Evolutionary conservation across 2,888 invertebrate species (phyloP).

Genomic region (Erebia aethiops): DNA sequence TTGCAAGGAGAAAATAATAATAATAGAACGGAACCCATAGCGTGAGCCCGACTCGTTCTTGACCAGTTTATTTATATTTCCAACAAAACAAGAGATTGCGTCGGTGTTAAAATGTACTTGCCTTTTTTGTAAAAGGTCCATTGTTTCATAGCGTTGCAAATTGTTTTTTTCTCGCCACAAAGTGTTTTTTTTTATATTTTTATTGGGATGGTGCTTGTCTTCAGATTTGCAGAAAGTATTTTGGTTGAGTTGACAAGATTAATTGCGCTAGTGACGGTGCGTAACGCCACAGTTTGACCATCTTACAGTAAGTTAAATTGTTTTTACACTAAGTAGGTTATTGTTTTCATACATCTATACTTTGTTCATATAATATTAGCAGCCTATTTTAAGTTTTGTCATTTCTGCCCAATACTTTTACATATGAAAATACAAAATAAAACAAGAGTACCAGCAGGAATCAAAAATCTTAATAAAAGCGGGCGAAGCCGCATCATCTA

Average conservation of each 20-base stretch:
- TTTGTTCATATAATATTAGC: no score
- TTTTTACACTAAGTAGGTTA: no score
- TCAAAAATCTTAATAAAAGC: no score
- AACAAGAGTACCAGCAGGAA: no score
- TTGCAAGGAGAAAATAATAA: background rate
- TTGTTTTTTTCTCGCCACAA: slow-evolving; percentile 23
- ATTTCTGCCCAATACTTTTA: no score
- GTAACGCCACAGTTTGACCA: slow-evolving; percentile 5
- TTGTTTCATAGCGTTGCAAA: slow-evolving; percentile 31
- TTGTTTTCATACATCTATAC: no score
- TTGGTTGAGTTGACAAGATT: slow-evolving; percentile 21
- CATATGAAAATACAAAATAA: no score
- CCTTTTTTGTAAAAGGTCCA: slow-evolving; percentile 33
- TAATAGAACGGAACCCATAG: background rate
- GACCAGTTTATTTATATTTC: slow-evolving; percentile 19
- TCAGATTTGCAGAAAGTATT: slow-evolving; percentile 13
- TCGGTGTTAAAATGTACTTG: slow-evolving; percentile 35
- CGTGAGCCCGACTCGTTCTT: background rate
- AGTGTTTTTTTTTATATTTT: slow-evolving; percentile 27
- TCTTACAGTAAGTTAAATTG: background rate
- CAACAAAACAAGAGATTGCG: slow-evolving; percentile 31
- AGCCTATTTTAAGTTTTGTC: no score
- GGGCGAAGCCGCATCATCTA: no score
- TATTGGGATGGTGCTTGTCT: slow-evolving; percentile 21
- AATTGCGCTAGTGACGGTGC: slow-evolving; percentile 20